These are phyloP conservation scores for Enchytraeus crypticus DNA, from an alignment of 2,888 invertebrate genomes.

Conservation along the genomic window DNA sequence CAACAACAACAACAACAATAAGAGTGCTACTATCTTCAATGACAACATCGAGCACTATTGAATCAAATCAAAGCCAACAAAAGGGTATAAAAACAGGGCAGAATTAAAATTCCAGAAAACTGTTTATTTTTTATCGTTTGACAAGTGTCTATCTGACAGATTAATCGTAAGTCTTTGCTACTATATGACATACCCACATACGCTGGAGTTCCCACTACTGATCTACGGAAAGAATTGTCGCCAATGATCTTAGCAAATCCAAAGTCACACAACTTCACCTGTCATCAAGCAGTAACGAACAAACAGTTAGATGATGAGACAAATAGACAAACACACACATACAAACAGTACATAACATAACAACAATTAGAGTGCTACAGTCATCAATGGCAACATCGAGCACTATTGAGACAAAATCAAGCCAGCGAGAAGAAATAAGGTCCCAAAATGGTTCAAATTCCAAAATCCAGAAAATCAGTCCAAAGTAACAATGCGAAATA, in stretches of 20 bases:
- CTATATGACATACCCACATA: constrained; percentile 67
- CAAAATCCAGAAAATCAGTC: too few species aligned
- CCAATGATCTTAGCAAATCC: constrained; percentile 98
- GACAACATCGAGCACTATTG: too few species aligned
- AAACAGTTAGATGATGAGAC: not conserved
- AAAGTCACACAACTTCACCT: constrained; percentile 89
- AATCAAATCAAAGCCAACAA: too few species aligned
- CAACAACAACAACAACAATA: not conserved
- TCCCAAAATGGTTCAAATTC: too few species aligned
- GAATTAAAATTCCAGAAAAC: too few species aligned
- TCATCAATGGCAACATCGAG: too few species aligned
- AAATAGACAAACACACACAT: constrained; percentile 4
- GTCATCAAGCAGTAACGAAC: constrained; percentile 10
- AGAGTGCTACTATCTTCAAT: too few species aligned
- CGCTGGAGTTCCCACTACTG: constrained; percentile 97
- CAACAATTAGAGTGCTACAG: too few species aligned
- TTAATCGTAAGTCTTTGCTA: not conserved
- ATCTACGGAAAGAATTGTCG: constrained; percentile 90
- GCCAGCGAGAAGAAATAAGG: not conserved
- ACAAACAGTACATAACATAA: too few species aligned
- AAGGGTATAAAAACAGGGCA: too few species aligned
- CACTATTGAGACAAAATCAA: too few species aligned
- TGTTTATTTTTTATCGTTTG: too few species aligned
- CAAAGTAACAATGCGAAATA: not conserved
- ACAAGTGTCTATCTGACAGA: not conserved